phyloP scores from a whole-genome alignment of 2,113 vertebrate genomes.

The Aptenodytes forsteri region DNA sequence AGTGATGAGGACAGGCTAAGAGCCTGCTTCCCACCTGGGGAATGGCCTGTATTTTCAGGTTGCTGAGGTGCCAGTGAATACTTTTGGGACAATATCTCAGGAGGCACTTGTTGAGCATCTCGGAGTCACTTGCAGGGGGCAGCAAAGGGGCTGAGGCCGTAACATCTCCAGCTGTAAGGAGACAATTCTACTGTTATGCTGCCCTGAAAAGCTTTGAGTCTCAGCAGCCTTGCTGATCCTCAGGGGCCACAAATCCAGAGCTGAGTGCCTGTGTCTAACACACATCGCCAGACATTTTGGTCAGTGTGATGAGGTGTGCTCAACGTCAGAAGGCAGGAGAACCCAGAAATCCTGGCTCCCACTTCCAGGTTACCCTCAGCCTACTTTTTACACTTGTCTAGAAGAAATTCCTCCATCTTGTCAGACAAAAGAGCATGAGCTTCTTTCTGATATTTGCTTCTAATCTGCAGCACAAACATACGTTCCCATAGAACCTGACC shows the following conservation, averaged over 20 bases:
- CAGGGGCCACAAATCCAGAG: not conserved
- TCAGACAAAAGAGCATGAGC: not conserved
- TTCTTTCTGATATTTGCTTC: not conserved
- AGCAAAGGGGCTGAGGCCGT: not conserved
- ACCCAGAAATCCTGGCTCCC: not conserved
- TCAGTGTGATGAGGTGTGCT: not conserved
- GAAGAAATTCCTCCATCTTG: not conserved
- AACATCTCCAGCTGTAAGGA: not conserved
- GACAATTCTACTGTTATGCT: rapidly evolving
- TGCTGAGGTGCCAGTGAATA: not conserved
- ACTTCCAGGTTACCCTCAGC: too few relatives aligned
- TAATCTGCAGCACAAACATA: not conserved
- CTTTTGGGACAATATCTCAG: rapidly evolving
- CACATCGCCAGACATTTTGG: too few relatives aligned
- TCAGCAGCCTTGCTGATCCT: not conserved
- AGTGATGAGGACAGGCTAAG: not conserved
- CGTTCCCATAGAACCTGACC: not conserved
- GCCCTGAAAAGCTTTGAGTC: not conserved
- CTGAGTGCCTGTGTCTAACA: too few relatives aligned
- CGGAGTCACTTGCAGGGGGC: rapidly evolving
- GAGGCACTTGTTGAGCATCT: not conserved
- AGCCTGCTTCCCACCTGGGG: not conserved
- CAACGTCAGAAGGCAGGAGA: not conserved
- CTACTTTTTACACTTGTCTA: not conserved
- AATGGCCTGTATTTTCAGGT: not conserved